These are phyloP conservation scores for Volucella inanis DNA, from an alignment of 2,888 invertebrate genomes.

Conservation along the genomic window DNA sequence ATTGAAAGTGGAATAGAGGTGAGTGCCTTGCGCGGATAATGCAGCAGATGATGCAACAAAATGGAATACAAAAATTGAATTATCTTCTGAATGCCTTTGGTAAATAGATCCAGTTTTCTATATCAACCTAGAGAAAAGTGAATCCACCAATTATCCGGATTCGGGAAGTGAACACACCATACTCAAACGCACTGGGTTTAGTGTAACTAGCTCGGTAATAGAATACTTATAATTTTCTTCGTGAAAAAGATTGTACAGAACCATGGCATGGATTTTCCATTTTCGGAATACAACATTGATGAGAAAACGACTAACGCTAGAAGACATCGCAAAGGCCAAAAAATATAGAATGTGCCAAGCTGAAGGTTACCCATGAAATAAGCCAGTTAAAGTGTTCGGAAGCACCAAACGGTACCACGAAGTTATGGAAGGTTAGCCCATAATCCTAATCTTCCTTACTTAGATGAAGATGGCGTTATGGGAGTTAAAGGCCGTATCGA, in stretches of 20 bases:
- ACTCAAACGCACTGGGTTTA: no score
- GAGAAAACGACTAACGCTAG: no score
- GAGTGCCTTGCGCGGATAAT: no score
- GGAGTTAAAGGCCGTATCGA: slow-evolving; percentile 44
- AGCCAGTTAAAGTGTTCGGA: no score
- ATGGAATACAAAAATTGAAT: slow-evolving; percentile 15
- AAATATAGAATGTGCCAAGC: slow-evolving; percentile 12
- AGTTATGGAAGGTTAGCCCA: no score
- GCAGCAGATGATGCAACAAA: neutral
- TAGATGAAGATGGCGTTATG: neutral
- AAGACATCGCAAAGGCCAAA: neutral
- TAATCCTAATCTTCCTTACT: no score
- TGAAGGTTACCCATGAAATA: neutral
- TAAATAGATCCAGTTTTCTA: slow-evolving; percentile 5
- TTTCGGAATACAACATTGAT: neutral
- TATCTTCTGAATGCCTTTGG: slow-evolving; percentile 14
- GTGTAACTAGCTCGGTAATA: neutral
- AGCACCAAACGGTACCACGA: no score
- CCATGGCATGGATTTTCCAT: neutral
- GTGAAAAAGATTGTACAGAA: neutral
- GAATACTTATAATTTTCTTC: slow-evolving; percentile 21
- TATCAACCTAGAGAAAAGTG: slow-evolving; percentile 5
- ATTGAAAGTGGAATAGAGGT: no score
- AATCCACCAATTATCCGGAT: neutral
- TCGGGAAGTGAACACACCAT: no score